Evolutionary conservation across 2,888 invertebrate genomes (phyloP).

Genomic region (Drosophila mayaguana): DNA sequence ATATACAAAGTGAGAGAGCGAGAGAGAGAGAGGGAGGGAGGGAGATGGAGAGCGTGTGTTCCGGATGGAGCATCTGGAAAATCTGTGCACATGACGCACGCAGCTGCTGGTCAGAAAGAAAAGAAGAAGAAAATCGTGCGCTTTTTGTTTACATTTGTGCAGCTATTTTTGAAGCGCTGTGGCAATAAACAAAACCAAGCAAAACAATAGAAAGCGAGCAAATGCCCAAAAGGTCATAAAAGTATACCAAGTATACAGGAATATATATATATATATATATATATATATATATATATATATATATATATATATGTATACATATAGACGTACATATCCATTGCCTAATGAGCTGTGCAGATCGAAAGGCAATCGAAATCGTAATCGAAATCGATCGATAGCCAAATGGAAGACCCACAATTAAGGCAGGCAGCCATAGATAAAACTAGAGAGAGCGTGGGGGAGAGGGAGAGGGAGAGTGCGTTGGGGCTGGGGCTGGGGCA

Average conservation of each 20-base stretch:
- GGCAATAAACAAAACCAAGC: conserved; percentile 74
- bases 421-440: conserved; percentile 77
- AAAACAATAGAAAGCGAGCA: conserved; percentile 55
- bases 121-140: conserved; percentile 48
- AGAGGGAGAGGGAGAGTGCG: no score
- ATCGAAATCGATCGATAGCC: conserved; percentile 72
- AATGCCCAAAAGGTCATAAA: conserved; percentile 55
- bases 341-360: conserved; percentile 69
- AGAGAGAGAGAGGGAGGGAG: background rate
- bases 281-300: conserved; percentile 5
- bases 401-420: conserved; percentile 78
- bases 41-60: background rate
- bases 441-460: conserved; percentile 17
- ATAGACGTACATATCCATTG: background rate
- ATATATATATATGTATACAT: background rate
- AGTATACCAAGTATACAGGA: conserved; percentile 11
- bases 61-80: conserved; percentile 70
- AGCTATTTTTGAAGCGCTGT: conserved; percentile 76
- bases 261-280: background rate
- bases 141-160: conserved; percentile 78
- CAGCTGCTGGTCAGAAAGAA: conserved; percentile 60
- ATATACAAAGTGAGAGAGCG: conserved; percentile 8
- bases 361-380: conserved; percentile 33
- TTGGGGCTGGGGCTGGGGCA: background rate
- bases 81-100: conserved; percentile 73